A percentile compares a stretch with the other conserved stretches of the same genome.
phyloP scores from a whole-genome alignment of 2,113 vertebrate species.

The Pterocles orientalis region DNA sequence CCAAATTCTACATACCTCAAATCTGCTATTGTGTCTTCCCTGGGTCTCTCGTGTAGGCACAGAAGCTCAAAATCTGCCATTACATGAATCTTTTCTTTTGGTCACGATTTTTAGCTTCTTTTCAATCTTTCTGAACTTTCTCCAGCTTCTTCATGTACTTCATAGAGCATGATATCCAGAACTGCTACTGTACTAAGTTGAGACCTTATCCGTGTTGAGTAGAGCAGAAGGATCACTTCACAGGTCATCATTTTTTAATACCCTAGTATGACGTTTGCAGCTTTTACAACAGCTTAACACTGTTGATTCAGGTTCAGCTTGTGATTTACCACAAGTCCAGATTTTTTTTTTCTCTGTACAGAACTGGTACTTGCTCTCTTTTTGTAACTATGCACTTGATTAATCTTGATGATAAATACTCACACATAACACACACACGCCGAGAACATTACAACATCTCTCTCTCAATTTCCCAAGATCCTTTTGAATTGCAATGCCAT shows the following conservation, averaged over 20 bases:
- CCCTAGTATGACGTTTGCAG: not conserved
- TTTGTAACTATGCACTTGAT: not conserved
- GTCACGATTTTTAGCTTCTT: not conserved
- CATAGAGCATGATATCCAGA: not conserved
- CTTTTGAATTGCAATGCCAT: not conserved
- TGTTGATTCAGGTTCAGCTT: not conserved
- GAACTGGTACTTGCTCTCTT: not conserved
- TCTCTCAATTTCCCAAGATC: not conserved
- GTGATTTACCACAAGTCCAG: not conserved
- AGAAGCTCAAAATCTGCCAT: not conserved
- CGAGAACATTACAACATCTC: not conserved
- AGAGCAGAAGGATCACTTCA: not conserved
- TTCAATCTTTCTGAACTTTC: not conserved
- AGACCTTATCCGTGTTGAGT: not conserved
- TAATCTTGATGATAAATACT: not conserved
- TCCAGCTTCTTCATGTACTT: not conserved
- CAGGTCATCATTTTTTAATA: not conserved
- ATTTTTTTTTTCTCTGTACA: not conserved
- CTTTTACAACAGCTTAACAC: not conserved
- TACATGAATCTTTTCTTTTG: not conserved
- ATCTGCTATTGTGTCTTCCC: not conserved
- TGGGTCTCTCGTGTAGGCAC: not conserved
- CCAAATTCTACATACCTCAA: not conserved
- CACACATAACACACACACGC: not conserved
- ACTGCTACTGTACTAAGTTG: not conserved